Conservation (phyloP, 2,888 invertebrate species). For the Steinernema hermaphroditum region DNA sequence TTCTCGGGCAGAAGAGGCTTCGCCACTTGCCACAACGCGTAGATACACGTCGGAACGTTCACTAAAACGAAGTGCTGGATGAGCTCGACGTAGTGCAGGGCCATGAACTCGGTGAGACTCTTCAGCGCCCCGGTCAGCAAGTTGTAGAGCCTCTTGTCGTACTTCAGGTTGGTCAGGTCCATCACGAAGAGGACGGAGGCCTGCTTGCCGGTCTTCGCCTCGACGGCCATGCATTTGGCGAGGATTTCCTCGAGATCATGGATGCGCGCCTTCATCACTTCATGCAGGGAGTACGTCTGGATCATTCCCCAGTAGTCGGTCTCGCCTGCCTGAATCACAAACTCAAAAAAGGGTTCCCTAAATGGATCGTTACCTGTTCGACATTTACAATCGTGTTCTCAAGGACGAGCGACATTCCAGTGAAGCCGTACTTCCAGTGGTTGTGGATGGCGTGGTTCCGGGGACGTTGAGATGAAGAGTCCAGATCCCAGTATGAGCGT, state of each 20-base stretch:
- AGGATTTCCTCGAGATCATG: constrained; percentile 61
- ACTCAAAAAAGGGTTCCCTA: not conserved
- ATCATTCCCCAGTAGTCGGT: constrained; percentile 60
- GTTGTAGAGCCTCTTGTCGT: constrained; percentile 55
- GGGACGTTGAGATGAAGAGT: constrained; percentile 48
- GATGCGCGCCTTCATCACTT: constrained; percentile 58
- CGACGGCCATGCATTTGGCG: constrained; percentile 53
- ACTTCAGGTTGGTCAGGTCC: constrained; percentile 58
- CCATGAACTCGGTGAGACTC: constrained; percentile 61
- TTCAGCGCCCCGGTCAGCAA: constrained; percentile 57
- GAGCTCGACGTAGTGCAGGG: constrained; percentile 62
- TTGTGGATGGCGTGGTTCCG: constrained; percentile 59
- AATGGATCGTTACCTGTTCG: constrained; percentile 53
- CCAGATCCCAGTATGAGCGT: constrained; percentile 54
- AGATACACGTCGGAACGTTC: constrained; percentile 58
- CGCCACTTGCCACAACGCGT: constrained; percentile 54
- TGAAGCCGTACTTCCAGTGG: constrained; percentile 58
- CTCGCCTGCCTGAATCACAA: constrained; percentile 51
- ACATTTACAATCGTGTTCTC: constrained; percentile 60
- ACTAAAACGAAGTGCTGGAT: constrained; percentile 62
- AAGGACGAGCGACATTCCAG: constrained; percentile 45
- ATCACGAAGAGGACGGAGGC: constrained; percentile 61
- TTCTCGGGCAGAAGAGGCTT: constrained; percentile 60
- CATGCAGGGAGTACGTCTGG: constrained; percentile 51
- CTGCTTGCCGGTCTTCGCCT: constrained; percentile 58